Evolutionary conservation across 2,113 vertebrate species (phyloP).

Genomic region (Archocentrus centrarchus): DNA sequence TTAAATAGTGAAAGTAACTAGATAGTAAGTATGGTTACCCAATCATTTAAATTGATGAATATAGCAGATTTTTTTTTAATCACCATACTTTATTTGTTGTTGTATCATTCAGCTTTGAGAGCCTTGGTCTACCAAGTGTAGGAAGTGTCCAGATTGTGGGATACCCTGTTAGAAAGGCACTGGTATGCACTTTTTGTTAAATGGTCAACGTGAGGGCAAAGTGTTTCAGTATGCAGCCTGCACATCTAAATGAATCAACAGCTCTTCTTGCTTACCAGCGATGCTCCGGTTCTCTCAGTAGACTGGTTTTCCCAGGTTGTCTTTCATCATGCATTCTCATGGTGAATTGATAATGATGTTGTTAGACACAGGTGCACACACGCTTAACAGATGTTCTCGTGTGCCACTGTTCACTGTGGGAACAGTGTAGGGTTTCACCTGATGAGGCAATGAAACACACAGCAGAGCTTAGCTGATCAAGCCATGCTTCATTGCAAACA

Average conservation of each 20-base stretch:
- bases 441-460: neutral
- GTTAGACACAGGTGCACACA: neutral
- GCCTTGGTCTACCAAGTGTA: neutral
- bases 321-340: neutral
- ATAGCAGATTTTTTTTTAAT: too few relatives aligned
- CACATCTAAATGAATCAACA: neutral
- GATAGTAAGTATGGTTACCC: too few relatives aligned
- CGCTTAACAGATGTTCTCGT: neutral
- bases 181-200: neutral
- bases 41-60: too few relatives aligned
- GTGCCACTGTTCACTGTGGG: neutral
- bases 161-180: neutral
- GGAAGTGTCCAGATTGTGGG: neutral
- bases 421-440: conserved; percentile 25
- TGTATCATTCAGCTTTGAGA: neutral
- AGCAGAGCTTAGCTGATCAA: neutral
- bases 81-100: neutral
- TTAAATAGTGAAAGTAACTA: too few relatives aligned
- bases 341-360: conserved; percentile 37
- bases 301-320: neutral
- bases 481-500: neutral
- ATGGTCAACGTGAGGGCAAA: neutral
- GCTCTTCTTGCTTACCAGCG: neutral
- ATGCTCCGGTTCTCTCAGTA: neutral
- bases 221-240: too few relatives aligned